Evolutionary conservation across 2,888 invertebrate species (phyloP), one percentile per base, ranked within the genome.

Genomic region (Philopedon plagiatum): DNA sequence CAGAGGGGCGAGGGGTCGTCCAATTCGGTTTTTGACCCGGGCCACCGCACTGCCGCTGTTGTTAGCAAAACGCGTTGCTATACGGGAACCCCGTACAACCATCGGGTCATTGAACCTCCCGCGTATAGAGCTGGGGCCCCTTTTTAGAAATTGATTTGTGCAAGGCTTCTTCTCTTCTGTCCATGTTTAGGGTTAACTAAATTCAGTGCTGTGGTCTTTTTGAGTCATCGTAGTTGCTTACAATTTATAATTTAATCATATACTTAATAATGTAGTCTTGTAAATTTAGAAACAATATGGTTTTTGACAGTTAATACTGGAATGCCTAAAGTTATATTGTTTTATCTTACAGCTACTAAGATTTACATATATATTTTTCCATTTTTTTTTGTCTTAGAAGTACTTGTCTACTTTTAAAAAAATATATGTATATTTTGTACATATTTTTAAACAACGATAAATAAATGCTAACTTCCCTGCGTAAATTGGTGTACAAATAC

Each of bases 1-100:
- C 78, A 80, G 80, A 79, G 80, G 78, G 81, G 81, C 54, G 78
- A 72, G 75, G 80, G 78, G 78, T 78, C 74, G 75, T 76, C 79
- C 78, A 57, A 57, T 61, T 80, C 81, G 84, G 83, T 83, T 81
- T 82, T 84, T 84, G 84, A 84, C 83, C 84, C 81, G 83, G 73
- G 73, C 71, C 77, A 69, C 75, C 75, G 73, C 78, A 77, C 63
- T 58, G 64, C 49, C 29, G 63, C 62, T 62, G 71, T 71, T 71
- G 68, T 71, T 71, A 56, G 64, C 71, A 63, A 74, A 74, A 73
- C 72, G 75, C 60, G 72, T n/a, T n/a, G n/a, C n/a, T n/a, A 66
- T 41, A 41, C 56, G 46, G 56, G 70, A 70, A 73, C 73, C 62
- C 73, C 65, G 65, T 34, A 21, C 39, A 71, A 61, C 51, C 62